phyloP scores from a whole-genome alignment of 2,113 vertebrate species.

The Phrynocephalus versicolor region DNA sequence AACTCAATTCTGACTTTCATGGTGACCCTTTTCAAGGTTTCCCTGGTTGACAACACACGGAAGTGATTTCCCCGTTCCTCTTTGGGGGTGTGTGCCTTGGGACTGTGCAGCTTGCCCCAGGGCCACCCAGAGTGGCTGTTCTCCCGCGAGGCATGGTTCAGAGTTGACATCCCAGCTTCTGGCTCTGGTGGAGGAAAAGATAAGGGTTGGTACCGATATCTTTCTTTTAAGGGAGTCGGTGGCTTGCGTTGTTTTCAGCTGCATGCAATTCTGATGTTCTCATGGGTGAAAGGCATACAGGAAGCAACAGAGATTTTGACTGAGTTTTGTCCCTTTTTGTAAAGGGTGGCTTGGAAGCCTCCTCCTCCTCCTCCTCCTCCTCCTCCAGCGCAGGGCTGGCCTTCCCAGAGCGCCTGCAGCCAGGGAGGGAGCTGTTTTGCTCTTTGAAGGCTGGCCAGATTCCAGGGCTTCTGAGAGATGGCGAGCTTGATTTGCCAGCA shows the following conservation, averaged over 20 bases:
- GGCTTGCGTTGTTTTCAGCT: neutral
- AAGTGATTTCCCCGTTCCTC: too few species aligned
- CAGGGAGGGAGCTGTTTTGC: slow-evolving; percentile 58
- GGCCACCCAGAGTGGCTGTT: neutral
- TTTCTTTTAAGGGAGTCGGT: neutral
- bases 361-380: too few species aligned
- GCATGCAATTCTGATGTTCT: neutral
- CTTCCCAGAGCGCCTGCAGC: neutral
- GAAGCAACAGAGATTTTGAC: neutral
- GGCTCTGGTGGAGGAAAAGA: neutral
- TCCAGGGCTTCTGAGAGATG: slow-evolving; percentile 76
- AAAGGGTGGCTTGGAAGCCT: neutral
- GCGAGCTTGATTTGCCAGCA: slow-evolving; percentile 66
- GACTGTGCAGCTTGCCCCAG: neutral
- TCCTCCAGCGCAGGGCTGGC: neutral
- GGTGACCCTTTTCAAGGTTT: too few species aligned
- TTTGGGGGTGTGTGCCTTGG: neutral
- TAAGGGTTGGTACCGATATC: neutral
- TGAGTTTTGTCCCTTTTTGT: neutral
- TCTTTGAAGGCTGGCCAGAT: slow-evolving; percentile 49
- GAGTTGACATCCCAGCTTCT: neutral
- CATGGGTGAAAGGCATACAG: neutral
- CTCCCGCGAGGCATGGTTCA: neutral
- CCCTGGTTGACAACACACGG: too few species aligned
- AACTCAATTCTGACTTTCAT: too few species aligned